Conservation (phyloP, 2,113 vertebrate species). For the Aramus guarauna region DNA sequence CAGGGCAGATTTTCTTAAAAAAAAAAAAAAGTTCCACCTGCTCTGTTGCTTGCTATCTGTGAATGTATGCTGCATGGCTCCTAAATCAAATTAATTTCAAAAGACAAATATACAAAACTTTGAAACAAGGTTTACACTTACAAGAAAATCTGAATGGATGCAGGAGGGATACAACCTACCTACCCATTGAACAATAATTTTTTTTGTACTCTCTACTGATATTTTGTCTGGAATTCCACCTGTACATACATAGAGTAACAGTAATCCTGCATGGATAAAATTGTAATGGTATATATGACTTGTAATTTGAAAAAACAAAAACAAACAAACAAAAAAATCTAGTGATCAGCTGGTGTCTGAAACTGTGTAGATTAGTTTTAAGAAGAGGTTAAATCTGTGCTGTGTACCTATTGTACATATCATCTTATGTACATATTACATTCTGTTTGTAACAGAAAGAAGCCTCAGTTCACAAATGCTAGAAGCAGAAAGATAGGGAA, state of each 20-base stretch:
- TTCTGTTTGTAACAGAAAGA: neutral
- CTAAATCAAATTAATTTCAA: neutral
- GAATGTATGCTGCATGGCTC: neutral
- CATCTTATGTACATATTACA: neutral
- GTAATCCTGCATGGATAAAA: neutral
- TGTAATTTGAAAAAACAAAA: neutral
- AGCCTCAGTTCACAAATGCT: neutral
- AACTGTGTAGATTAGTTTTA: neutral
- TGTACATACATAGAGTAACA: neutral
- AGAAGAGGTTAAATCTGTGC: neutral
- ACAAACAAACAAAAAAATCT: too few species aligned
- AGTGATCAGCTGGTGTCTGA: neutral
- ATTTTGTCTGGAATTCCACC: neutral
- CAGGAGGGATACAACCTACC: neutral
- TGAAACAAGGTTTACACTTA: neutral
- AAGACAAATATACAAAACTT: neutral
- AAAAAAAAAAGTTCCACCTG: neutral
- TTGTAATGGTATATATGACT: neutral
- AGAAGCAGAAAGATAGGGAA: neutral
- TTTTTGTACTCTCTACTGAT: neutral
- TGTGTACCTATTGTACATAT: neutral
- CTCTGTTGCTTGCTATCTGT: neutral
- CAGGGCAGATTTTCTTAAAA: neutral
- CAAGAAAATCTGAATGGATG: neutral
- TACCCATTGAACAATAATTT: neutral